phyloP scores from a whole-genome alignment of 1,140 invertebrate genomes.

The Euborellia annulipes region DNA sequence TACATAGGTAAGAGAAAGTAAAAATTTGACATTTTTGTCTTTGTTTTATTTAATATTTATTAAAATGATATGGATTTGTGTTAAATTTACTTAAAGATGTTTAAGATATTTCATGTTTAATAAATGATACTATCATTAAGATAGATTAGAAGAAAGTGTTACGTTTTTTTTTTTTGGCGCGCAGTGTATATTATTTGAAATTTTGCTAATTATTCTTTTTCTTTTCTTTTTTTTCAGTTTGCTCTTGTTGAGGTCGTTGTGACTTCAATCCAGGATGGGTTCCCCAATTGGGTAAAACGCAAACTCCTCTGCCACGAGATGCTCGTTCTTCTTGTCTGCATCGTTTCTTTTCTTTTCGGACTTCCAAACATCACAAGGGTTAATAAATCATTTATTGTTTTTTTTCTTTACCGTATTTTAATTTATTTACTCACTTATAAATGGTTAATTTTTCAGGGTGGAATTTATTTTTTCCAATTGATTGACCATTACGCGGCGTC shows the following conservation, averaged over 20 bases:
- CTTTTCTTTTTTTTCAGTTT: slow-evolving; percentile 50
- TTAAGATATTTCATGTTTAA: no score
- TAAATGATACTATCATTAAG: no score
- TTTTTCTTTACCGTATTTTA: neutral
- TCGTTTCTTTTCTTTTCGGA: slow-evolving; percentile 66
- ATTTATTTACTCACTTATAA: slow-evolving; percentile 14
- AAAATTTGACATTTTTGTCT: no score
- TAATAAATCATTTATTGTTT: slow-evolving; percentile 10
- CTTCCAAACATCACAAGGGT: slow-evolving; percentile 71
- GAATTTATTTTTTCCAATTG: slow-evolving; percentile 83
- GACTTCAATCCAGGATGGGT: slow-evolving; percentile 81
- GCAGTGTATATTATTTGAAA: no score
- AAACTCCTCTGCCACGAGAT: slow-evolving; percentile 73
- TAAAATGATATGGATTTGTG: no score
- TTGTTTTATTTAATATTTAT: no score
- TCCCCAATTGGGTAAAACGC: slow-evolving; percentile 64
- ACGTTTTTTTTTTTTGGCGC: no score
- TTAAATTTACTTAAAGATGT: no score
- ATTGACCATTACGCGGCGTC: slow-evolving; percentile 86
- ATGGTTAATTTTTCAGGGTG: no score
- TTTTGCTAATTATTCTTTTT: no score
- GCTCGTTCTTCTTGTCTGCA: slow-evolving; percentile 65
- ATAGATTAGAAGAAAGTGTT: no score
- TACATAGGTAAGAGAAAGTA: no score
- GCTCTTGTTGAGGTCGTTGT: slow-evolving; percentile 83